phyloP scores from a whole-genome alignment of 2,113 vertebrate genomes.

The Plestiodon gilberti region DNA sequence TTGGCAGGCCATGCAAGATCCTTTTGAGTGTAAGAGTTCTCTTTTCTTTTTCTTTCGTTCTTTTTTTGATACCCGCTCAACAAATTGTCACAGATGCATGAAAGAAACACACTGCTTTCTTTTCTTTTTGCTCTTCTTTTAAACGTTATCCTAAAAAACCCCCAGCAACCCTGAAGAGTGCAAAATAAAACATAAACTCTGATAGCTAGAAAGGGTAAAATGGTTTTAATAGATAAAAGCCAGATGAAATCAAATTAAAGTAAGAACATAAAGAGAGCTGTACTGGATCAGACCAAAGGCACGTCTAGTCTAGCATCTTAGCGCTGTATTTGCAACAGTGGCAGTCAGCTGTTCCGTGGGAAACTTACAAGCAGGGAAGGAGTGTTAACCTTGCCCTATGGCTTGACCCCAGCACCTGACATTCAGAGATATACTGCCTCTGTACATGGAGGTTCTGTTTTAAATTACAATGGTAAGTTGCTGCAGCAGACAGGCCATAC shows the following conservation, averaged over 20 bases:
- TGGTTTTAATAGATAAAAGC: not conserved
- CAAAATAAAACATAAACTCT: not conserved
- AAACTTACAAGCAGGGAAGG: no score
- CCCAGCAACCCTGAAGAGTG: no score
- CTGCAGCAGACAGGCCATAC: not conserved
- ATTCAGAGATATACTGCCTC: not conserved
- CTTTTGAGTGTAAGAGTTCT: conserved; percentile 18
- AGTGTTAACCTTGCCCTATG: not conserved
- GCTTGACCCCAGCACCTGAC: not conserved
- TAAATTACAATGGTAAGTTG: not conserved
- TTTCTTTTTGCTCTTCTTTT: not conserved
- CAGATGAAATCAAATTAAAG: not conserved
- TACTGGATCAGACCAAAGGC: not conserved
- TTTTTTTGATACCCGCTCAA: not conserved
- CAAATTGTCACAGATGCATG: conserved; percentile 19
- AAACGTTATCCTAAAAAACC: not conserved
- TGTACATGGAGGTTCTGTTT: not conserved
- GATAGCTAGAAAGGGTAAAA: not conserved
- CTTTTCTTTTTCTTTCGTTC: not conserved
- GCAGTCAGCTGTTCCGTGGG: no score
- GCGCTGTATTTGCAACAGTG: no score
- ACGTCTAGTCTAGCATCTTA: not conserved
- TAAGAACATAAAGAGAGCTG: not conserved
- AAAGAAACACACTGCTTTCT: not conserved
- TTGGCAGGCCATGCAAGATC: conserved; percentile 46